Conservation (phyloP, 2,113 vertebrate species). For the Motacilla tschutschensis region DNA sequence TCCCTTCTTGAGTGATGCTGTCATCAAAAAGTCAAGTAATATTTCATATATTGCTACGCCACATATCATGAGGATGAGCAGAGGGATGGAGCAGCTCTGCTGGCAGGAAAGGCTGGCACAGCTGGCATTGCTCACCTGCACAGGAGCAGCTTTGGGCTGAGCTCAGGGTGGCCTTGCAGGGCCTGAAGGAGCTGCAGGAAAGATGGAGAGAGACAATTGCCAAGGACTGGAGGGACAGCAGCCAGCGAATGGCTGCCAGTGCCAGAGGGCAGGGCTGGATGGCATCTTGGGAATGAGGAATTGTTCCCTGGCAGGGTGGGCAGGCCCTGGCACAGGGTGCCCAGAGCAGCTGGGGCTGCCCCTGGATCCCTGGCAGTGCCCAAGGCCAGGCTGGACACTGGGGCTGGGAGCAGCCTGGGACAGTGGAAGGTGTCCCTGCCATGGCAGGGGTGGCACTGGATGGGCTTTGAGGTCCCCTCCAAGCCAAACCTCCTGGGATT, state of each 20-base stretch:
- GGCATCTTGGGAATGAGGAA: background rate
- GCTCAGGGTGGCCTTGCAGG: background rate
- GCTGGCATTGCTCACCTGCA: background rate
- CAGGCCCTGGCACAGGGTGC: background rate
- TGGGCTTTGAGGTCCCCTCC: accelerated
- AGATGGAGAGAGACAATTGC: background rate
- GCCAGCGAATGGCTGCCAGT: background rate
- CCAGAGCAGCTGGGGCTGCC: background rate
- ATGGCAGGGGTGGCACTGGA: accelerated
- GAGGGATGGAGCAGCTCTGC: background rate
- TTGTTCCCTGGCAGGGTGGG: background rate
- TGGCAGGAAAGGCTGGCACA: background rate
- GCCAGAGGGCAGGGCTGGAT: background rate
- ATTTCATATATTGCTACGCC: background rate
- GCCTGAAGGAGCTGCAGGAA: background rate
- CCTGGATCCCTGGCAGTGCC: background rate
- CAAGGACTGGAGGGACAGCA: background rate
- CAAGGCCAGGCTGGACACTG: background rate
- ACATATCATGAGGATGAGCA: too few relatives aligned
- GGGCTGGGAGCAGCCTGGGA: background rate
- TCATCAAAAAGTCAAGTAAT: background rate
- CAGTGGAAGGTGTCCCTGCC: background rate
- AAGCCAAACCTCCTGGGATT: background rate
- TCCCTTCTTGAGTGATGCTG: background rate
- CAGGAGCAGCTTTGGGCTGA: background rate